Base-by-base conservation (phyloP, 2,113 vertebrate species). In the Illadopsis cleaveri region DNA sequence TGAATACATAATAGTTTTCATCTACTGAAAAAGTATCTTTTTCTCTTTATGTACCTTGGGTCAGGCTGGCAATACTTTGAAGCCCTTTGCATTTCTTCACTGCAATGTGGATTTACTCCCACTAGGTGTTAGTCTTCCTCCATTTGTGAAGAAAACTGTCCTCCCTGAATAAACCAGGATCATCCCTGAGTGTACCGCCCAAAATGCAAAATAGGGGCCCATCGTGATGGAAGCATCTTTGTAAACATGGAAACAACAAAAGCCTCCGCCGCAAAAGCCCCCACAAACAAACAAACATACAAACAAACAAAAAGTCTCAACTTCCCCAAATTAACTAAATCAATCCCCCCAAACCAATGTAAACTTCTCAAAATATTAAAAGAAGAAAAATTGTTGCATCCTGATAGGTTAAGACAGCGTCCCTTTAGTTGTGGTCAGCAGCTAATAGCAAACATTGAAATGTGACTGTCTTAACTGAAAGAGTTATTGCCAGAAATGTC, bases 121-220 rank as follows among this genome's bases (percentile, higher is more conserved):
- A 95, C 97, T 96, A 98, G 98, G 70, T 97, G 98, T 1, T 78
- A 84, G 68, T 73, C 95, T 97, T 96, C 72, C 86, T 93, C 97
- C 92, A 96, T 12, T 82, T 38, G 12, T 22, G 38, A 62, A 70
- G 60, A 35, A 76, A 86, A 51, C 14, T 12, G 5, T 48, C 24
- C 37, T n/a, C 12, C 27, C 35, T 5, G 35, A 35, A 73, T 17
- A 66, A 89, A 93, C 37, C 15, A 5, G 56, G 40, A 6, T 66
- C 37, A 25, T 20, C 60, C 5, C 11, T 16, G 66, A 18, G 21
- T 57, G 30, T 35, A 9, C 64, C 40, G 7, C 50, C 79, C 62
- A 70, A 93, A 56, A 91, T 8, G 16, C 17, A 65, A 80, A 66
- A 61, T 1, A 38, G 25, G 51, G 38, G 30, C 70, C 54, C 42